Evolutionary conservation across 2,888 invertebrate genomes (phyloP).

Genomic region (Crossocerus cetratus): DNA sequence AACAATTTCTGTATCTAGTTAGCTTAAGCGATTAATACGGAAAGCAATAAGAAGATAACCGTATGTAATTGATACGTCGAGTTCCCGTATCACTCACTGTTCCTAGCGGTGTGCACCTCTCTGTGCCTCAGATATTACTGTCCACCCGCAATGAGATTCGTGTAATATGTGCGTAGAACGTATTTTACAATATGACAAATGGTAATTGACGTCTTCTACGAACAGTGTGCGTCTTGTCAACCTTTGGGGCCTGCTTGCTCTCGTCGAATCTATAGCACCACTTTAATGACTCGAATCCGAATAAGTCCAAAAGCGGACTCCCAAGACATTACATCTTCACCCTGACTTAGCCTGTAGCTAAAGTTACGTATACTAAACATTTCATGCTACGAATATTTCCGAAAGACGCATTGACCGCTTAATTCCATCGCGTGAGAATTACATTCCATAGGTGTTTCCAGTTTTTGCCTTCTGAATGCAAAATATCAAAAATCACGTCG

Average conservation of each 20-base stretch:
- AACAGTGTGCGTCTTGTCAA: too few relatives aligned
- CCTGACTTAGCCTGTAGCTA: constrained; percentile 17
- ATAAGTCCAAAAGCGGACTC: constrained; percentile 35
- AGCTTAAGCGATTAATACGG: constrained; percentile 19
- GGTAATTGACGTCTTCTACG: too few relatives aligned
- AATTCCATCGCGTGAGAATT: neutral
- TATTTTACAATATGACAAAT: too few relatives aligned
- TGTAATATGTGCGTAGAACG: too few relatives aligned
- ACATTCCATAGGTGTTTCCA: constrained; percentile 6
- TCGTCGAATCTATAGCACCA: constrained; percentile 55
- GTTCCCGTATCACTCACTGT: neutral
- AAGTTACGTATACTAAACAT: constrained; percentile 10
- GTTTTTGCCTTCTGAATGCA: neutral
- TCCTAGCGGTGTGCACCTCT: too few relatives aligned
- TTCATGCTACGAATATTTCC: neutral
- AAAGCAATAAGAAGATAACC: constrained; percentile 39
- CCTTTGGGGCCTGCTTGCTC: constrained; percentile 1
- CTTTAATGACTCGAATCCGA: constrained; percentile 44
- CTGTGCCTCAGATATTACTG: too few relatives aligned
- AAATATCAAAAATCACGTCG: too few relatives aligned
- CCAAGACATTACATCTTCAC: constrained; percentile 10
- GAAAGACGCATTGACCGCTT: constrained; percentile 1
- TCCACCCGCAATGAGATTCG: too few relatives aligned
- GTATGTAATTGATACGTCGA: neutral
- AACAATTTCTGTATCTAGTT: constrained; percentile 41